phyloP scores from a whole-genome alignment of 2,888 invertebrate genomes.

The Metacarcinus magister region DNA sequence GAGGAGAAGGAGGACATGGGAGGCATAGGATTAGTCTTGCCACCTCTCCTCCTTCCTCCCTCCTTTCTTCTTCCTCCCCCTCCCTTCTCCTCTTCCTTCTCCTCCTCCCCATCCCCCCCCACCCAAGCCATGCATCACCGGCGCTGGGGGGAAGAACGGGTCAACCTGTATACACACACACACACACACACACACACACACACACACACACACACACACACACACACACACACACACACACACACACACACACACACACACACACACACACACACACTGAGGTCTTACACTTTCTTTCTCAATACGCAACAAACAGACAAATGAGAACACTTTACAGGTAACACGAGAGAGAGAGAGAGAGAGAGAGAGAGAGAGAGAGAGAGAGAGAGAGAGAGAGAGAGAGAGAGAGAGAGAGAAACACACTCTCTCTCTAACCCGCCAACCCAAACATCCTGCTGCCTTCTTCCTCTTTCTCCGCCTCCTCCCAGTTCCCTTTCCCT shows the following conservation, averaged over 20 bases:
- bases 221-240: neutral
- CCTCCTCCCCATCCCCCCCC: too few species aligned
- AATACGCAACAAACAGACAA: too few species aligned
- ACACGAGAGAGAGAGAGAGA: constrained; percentile 42
- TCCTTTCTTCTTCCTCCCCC: neutral
- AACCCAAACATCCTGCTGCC: neutral
- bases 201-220: neutral
- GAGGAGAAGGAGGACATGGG: neutral
- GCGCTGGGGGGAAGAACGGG: neutral
- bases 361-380: constrained; percentile 56
- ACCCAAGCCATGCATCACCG: neutral
- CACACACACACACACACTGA: neutral
- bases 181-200: neutral
- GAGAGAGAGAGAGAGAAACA: constrained; percentile 36
- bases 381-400: constrained; percentile 61
- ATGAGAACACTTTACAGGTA: too few species aligned
- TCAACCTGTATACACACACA: neutral
- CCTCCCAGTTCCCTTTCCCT: neutral
- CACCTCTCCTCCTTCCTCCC: neutral
- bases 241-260: neutral
- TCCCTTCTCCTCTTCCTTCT: neutral
- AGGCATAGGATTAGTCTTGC: neutral
- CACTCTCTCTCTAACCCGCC: neutral
- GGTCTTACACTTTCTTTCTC: too few species aligned
- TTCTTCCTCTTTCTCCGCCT: neutral